A percentile compares a stretch with the other conserved stretches of the same genome.
Evolutionary conservation across 2,888 invertebrate genomes (phyloP).

Genomic region (Lasius platythorax): DNA sequence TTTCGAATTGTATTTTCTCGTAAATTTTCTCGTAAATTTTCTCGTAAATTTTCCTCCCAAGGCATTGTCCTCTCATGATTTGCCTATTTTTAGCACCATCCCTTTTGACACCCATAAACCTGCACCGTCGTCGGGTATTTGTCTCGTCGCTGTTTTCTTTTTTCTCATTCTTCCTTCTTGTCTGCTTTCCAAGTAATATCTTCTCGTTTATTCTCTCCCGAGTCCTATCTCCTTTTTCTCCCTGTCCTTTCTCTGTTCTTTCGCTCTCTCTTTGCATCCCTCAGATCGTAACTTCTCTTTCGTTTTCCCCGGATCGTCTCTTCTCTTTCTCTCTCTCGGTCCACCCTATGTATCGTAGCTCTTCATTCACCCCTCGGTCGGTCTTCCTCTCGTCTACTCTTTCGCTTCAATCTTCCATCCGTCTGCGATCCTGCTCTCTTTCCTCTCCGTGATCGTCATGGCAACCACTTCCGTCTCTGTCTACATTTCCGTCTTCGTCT

Average conservation of each 20-base stretch:
- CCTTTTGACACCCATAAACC: slow-evolving; percentile 44
- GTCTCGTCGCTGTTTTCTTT: slow-evolving; percentile 25
- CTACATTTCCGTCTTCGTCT: slow-evolving; percentile 42
- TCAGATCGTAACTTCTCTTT: slow-evolving; percentile 54
- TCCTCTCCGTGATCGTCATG: slow-evolving; percentile 76
- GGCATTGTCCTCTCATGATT: neutral
- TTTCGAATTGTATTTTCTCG: neutral
- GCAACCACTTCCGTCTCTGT: slow-evolving; percentile 77
- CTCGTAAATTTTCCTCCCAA: neutral
- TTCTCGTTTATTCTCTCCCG: slow-evolving; percentile 61
- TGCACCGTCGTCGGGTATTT: slow-evolving; percentile 33
- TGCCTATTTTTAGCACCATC: slow-evolving; percentile 35
- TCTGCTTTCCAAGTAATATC: slow-evolving; percentile 52
- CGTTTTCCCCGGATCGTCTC: slow-evolving; percentile 19
- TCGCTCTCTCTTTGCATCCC: slow-evolving; percentile 45
- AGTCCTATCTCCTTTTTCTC: slow-evolving; percentile 50
- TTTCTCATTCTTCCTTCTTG: slow-evolving; percentile 54
- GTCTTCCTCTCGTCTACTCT: slow-evolving; percentile 50
- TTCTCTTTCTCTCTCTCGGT: slow-evolving; percentile 57
- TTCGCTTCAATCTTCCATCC: slow-evolving; percentile 47
- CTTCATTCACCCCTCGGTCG: slow-evolving; percentile 54
- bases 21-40: neutral
- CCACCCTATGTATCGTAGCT: slow-evolving; percentile 52
- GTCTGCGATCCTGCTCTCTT: slow-evolving; percentile 61
- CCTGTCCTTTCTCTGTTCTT: slow-evolving; percentile 21